Evolutionary conservation across 2,888 invertebrate genomes (phyloP), one percentile per base, ranked within the genome.

Genomic region (Nasonia oneida): DNA sequence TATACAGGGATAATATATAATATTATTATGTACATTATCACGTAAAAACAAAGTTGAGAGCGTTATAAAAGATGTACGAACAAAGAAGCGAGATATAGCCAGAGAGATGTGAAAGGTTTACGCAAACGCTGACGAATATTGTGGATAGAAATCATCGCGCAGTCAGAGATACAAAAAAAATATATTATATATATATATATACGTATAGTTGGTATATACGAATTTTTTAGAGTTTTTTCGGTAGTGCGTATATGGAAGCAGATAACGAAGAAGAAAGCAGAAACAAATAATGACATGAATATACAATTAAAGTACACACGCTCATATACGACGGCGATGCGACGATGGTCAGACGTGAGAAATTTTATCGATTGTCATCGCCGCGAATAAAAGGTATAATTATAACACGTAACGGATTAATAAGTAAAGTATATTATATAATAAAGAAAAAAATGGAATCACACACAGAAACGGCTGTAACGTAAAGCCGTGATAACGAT

Each of bases 401-500:
- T 78, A 86, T 76, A 61, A 61, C 64, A 88, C 86, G 86, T 88
- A 88, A 88, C 81, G 42, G 39, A 83, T 87, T 81, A 88, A 87
- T 88, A 88, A 88, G 85, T 88, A 79, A 87, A 88, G 87, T 88
- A 88, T 37, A 88, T 87, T 88, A 88, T 37, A 88, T 87, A 88
- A 78, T 83, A 80, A 73, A 83, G 81, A 78, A 81, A 39, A 53
- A 81, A 29, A 84, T 70, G 50, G 50, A 37, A 78, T 61, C 57
- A 61, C 57, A 57, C 15, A 53, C 53, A 86, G 12, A 47, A 50
- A 87, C 82, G 80, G 79, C 39, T 80, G 85, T 57, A 81, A 87
- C 89, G 61, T 88, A 88, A 89, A 87, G 86, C 84, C 87, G 88
- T 88, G 86, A 87, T 89, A 90, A 89, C 88, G 88, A 89, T 90